Percentiles rank a stretch among this genome's conserved stretches.
Conservation (phyloP, 2,113 vertebrate species). For the Malurus elegans region DNA sequence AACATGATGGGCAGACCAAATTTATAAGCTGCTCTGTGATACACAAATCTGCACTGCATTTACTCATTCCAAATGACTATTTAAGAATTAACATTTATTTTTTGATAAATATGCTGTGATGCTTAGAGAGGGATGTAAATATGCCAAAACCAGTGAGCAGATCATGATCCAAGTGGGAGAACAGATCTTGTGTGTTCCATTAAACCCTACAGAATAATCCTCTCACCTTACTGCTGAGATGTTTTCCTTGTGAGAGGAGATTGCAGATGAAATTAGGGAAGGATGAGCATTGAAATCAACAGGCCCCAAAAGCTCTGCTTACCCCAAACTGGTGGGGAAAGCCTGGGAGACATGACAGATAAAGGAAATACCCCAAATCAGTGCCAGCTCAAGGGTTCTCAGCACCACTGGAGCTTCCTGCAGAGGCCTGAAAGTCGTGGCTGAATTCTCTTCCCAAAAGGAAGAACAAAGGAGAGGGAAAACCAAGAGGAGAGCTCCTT, state of each 20-base stretch:
- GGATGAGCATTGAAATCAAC: not conserved
- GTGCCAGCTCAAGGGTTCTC: not conserved
- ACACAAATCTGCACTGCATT: not conserved
- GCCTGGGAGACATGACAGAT: not conserved
- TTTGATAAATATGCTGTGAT: conserved; percentile 27
- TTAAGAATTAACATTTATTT: conserved; percentile 6
- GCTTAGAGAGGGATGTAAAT: not conserved
- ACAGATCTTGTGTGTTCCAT: not conserved
- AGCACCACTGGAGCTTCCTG: not conserved
- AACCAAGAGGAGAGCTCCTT: not conserved
- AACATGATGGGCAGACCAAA: conserved; percentile 26
- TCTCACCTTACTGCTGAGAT: not conserved
- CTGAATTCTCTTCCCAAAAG: not conserved
- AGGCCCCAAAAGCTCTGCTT: not conserved
- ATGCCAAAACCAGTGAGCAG: conserved; percentile 12
- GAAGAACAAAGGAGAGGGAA: not conserved
- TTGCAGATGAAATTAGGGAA: not conserved
- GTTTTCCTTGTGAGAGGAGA: not conserved
- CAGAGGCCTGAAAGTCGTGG: not conserved
- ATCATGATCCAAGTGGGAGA: not conserved
- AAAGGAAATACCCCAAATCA: not conserved
- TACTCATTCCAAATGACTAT: not conserved
- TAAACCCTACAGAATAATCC: not conserved
- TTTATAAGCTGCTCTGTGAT: conserved; percentile 34
- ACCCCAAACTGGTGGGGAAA: not conserved